These are phyloP conservation scores for cat (Felis catus) DNA, from an alignment of 2,113 vertebrate species.

Conservation along the genomic window DNA sequence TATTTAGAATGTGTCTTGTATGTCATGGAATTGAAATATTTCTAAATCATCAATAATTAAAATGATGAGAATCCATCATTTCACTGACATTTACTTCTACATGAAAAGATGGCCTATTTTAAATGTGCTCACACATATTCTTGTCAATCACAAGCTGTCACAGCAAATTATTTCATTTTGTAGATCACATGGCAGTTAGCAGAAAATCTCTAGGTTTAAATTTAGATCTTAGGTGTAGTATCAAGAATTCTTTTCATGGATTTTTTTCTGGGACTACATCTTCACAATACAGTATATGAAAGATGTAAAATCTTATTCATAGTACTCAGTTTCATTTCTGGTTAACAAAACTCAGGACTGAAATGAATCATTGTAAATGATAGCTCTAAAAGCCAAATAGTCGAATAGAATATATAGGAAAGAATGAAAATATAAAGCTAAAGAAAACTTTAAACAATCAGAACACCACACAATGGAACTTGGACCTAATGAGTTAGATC, in stretches of 20 bases:
- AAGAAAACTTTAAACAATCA: neutral
- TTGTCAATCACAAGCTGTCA: constrained; percentile 86
- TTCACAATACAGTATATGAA: constrained; percentile 38
- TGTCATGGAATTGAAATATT: constrained; percentile 78
- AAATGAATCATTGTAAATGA: constrained; percentile 58
- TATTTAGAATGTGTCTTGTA: constrained; percentile 80
- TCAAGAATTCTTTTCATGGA: constrained; percentile 51
- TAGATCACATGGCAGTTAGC: constrained; percentile 76
- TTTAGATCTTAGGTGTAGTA: constrained; percentile 73
- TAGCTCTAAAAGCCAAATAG: constrained; percentile 41
- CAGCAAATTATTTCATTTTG: constrained; percentile 84
- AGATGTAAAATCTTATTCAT: constrained; percentile 55
- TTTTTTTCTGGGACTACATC: constrained; percentile 22
- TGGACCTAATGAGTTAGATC: neutral
- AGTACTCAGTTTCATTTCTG: constrained; percentile 61
- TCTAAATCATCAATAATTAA: constrained; percentile 85
- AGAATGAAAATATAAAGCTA: neutral
- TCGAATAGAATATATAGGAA: neutral
- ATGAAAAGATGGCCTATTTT: constrained; percentile 76
- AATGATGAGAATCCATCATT: constrained; percentile 84
- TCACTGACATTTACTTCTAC: constrained; percentile 78
- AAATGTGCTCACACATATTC: constrained; percentile 81
- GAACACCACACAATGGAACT: neutral
- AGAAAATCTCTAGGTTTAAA: constrained; percentile 80
- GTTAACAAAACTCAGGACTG: constrained; percentile 46